Evolutionary conservation across 1,140 invertebrate species (phyloP), one percentile per base, ranked within the genome.

Genomic region (Mya arenaria): DNA sequence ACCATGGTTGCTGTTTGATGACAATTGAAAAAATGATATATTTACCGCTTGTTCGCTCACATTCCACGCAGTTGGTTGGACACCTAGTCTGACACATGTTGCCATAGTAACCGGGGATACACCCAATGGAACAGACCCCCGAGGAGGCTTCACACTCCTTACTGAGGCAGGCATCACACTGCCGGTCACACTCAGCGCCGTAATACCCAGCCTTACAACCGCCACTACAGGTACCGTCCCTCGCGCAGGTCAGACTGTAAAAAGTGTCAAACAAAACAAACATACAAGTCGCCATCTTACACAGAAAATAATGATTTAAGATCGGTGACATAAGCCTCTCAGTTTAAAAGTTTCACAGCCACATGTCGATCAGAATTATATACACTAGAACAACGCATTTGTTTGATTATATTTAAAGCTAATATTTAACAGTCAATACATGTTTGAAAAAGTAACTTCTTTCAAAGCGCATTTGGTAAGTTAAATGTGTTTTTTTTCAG

Each of bases 201-300:
- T 68, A 79, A 15, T 48, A 4, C 1, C 77, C 77, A 30, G 44
- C 19, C 5, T 55, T 60, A 32, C 77, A 79, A 25, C 77, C 77
- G 60, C 58, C 30, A 0, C 36, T 39, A 44, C 77, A 79, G 1
- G 28, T 65, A 1, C 77, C 77, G 56, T 79, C 77, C n/a, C 55
- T 13, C 1, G 34, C 23, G 25, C 77, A 79, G 10, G 34, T 8
- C 3, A 32, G 60, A 13, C 77, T 79, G 17, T 30, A 65, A 30
- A 8, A 55, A 55, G 15, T 48, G 19, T 13, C 10, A 48, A 19
- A 19, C 19, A 48, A 48, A 48, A 48, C n/a, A n/a, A n/a, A n/a
- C n/a, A n/a, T n/a, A n/a, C n/a, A n/a, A n/a, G n/a, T n/a, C n/a
- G n/a, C n/a, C n/a, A n/a, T n/a, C n/a, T n/a, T n/a, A n/a, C n/a